Base-by-base conservation (phyloP, 2,888 invertebrate genomes). In the Sphinx pinastri region DNA sequence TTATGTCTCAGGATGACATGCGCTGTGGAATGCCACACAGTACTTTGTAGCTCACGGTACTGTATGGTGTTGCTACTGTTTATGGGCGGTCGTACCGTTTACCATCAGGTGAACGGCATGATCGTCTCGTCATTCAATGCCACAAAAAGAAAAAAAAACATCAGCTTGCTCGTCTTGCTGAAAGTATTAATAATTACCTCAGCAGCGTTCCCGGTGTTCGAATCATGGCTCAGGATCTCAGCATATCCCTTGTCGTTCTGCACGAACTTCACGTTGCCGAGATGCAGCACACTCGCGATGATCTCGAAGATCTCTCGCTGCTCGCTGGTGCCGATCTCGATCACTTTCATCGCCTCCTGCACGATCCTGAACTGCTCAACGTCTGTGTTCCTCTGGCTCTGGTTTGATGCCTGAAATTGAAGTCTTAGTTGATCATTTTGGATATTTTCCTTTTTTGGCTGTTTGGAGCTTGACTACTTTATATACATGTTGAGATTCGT, bases 241-340 rank as follows among this genome's bases (percentile, higher is more conserved):
- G 97, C 96, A 73, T 94, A 90, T 31, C 97, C 96, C 71, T 97
- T 96, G 19, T 96, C 96, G 74, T 91, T 92, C 79, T 96, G 96
- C 14, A 95, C 95, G 87, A 98, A 98, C 72, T 96, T 96, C n/a
- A 98, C 94, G 83, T 98, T 98, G 13, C 98, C 98, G 76, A 98
- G 94, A 82, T 98, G 98, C 71, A 98, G 90, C 57, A 98, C 96
- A 71, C 97, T 96, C 10, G 97, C 97, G n/a, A 98, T 95, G 74
- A 98, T 97, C 67, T 95, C 94, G 81, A 97, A 97, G 76, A 98
- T 95, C 78, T 97, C 96, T 45, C 94, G 93, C 88, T 97, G 97
- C 81, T 98, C 97, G 0, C 94, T 88, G 4, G 94, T 90, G 0
- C 94, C 91, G 79, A 98, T 97, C 83, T 97, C 98, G 70, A 98